Base-by-base conservation (phyloP, 2,888 invertebrate genomes). In the Platycnemis pennipes region DNA sequence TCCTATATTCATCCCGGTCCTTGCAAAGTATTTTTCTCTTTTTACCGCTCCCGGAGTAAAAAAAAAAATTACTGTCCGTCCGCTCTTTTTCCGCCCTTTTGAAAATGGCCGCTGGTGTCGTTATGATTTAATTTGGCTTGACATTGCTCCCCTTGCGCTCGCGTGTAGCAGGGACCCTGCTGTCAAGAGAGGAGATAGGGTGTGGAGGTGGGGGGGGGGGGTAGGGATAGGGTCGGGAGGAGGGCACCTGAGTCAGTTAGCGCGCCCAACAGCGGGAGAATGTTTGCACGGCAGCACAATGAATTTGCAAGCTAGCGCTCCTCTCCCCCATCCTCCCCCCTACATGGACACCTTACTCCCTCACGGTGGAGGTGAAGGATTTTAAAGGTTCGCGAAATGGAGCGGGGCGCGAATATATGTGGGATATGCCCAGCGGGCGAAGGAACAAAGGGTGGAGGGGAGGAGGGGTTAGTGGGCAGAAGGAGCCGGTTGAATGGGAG, bases 51-150 rank as follows among this genome's bases (percentile, higher is more conserved):
- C 26, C 26, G 63, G 16, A n/a, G 8, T 63, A n/a, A 13, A 63
- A 63, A 63, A 11, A 56, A 56, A n/a, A 63, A 63, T 26, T 26
- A 63, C 63, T 26, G 22, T 8, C 8, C 91, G 1, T 89, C 31
- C 53, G 31, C 53, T 56, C 63, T 53, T 22, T 53, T 31, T 56
- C 89, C 53, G 53, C 53, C 63, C 91, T 63, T 91, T 69, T 44
- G 63, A 91, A 63, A 91, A 91, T 91, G 91, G 63, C 91, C 44
- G 63, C 63, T 63, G 91, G 63, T 91, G 91, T 91, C 91, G 91
- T 91, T 91, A 91, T 91, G 91, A 91, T 91, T 91, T 91, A 91
- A 91, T 91, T 91, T 91, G 63, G 91, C 63, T 91, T 91, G 91
- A 91, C 91, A 91, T 63, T 63, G 91, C 69, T 19, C 63, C 91